Base-by-base conservation (phyloP, 2,113 vertebrate genomes). In the Jaculus jaculus region DNA sequence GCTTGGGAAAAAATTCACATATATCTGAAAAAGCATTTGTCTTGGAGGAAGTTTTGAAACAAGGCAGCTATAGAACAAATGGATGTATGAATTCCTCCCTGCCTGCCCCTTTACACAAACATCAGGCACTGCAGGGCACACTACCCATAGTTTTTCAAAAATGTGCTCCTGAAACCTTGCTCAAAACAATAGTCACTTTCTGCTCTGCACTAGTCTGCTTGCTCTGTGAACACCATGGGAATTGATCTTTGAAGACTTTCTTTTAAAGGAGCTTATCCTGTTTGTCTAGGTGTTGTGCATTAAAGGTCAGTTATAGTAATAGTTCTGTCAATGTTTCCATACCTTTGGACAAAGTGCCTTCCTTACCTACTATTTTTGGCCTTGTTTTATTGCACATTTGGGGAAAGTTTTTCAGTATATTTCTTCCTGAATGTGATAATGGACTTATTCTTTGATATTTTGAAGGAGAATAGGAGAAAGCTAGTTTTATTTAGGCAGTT, bases 231-330 rank as follows among this genome's bases (percentile, higher is more conserved):
- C 71, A 81, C 37, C 72, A 54, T 87, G 80, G 63, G 72, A 96
- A 92, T 84, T 91, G 87, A 95, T 80, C 94, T 96, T 93, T 91
- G 84, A 97, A 96, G 89, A 71, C 63, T 92, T 94, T 81, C 88
- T 86, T 93, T 96, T 90, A 73, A 84, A 92, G 26, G 60, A 90
- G 30, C 84, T 92, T 90, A 26, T 84, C 88, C 54, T 89, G 72
- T 93, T 93, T 86, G 63, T 96, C 87, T 63, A 94, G 66, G 20
- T 91, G 94, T 91, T 93, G 83, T 24, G 81, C 77, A 91, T n/a
- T 78, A 94, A 97, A 95, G 86, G 86, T 84, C 92, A 87, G 7
- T 32, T 94, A 2, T 89, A 84, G 39, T 89, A 75, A 96, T 94
- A 79, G 79, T 92, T 97, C 95, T 94, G 68, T 95, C 75, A 68